Percentiles rank a stretch among this genome's conserved stretches.
phyloP scores from a whole-genome alignment of 2,113 vertebrate species.

The Melanotaenia duboulayi region DNA sequence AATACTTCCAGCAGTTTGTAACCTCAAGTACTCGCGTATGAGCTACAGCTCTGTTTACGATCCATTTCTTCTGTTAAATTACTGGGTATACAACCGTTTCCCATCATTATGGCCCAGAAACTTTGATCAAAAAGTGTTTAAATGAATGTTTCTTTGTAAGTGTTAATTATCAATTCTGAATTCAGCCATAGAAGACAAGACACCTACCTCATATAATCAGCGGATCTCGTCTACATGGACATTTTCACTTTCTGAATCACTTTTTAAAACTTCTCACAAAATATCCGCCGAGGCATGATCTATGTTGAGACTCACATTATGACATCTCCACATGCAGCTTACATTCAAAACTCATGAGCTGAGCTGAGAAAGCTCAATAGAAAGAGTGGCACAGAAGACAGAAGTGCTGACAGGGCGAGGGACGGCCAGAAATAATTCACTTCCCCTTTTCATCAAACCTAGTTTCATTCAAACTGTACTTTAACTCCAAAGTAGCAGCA shows the following conservation, averaged over 20 bases:
- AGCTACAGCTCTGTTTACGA: neutral
- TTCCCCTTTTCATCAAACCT: constrained; percentile 42
- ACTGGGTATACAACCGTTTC: too few species aligned
- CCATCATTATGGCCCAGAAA: too few species aligned
- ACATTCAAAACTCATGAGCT: constrained; percentile 4
- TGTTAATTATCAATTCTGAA: neutral
- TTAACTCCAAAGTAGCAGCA: neutral
- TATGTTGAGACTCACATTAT: neutral
- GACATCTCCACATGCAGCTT: neutral
- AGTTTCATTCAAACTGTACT: constrained; percentile 21
- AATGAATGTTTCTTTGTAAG: neutral
- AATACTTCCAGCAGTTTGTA: neutral
- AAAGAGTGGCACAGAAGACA: constrained; percentile 21
- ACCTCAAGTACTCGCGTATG: neutral
- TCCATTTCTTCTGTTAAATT: neutral
- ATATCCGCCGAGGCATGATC: neutral
- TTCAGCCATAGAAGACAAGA: neutral
- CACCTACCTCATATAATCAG: constrained; percentile 23
- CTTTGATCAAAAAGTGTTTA: too few species aligned
- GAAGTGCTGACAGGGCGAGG: constrained; percentile 48
- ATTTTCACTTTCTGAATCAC: neutral
- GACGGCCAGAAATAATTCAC: constrained; percentile 31
- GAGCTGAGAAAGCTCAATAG: constrained; percentile 25
- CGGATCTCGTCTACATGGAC: neutral
- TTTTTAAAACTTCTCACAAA: neutral